Base-by-base conservation (phyloP, 1,140 invertebrate species). In the Lepidurus couesii region DNA sequence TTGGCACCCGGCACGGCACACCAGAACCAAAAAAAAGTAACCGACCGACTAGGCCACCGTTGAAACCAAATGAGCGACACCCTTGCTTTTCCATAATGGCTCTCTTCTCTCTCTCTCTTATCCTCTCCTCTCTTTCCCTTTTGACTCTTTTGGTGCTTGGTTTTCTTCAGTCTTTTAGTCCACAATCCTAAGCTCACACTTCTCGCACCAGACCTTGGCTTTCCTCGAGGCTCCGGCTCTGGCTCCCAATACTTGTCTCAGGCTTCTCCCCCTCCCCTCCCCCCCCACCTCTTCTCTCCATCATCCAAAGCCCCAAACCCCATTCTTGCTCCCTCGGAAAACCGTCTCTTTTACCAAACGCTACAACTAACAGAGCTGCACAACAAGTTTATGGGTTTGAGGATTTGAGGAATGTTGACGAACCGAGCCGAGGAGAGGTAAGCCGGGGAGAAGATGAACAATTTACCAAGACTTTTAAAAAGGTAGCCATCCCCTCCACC, bases 381-480 rank as follows among this genome's bases (percentile, higher is more conserved):
- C 53, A 65, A 65, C 53, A 65, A 65, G 53, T 65, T 65, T 65
- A 65, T 65, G 53, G 53, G 53, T 65, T 65, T 65, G 53, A 65
- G 53, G 53, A 65, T 65, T 65, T 65, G 53, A 65, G 53, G 53
- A 65, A 65, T 65, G 53, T 65, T 65, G 53, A 65, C 53, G 53
- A 65, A 34, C 53, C 53, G 21, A 65, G 53, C 53, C 21, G 53
- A 21, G 21, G 53, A 65, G 53, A 65, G 53, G 53, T 65, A 34
- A 34, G 53, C 9, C 53, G 16, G 53, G 53, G 21, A 65, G 21
- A 65, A n/a, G 53, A 65, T n/a, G 53, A 65, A 34, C 34, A 34
- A 3, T 21, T 65, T 65, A 65, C 53, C 13, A 65, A 21, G 21
- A 13, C 21, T 65, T 21, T n/a, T 21, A 65, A 65, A 65, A 65